Percentiles rank a stretch among this genome's conserved stretches.
Conservation (phyloP, 2,888 invertebrate species). For the Tiphia femorata region DNA sequence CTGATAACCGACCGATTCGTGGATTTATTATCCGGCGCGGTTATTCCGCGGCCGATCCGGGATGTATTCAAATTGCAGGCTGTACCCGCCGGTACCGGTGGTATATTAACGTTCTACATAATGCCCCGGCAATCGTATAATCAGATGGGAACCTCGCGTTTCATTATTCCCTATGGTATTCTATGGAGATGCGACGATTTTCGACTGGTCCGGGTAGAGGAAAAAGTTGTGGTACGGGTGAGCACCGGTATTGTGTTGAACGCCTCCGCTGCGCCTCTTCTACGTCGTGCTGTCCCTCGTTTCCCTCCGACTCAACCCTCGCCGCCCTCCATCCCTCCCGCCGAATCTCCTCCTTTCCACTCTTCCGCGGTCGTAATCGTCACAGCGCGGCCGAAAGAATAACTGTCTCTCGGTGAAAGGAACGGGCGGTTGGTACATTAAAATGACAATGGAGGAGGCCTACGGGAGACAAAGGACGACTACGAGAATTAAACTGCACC, state of each 20-base stretch:
- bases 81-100: too few relatives aligned
- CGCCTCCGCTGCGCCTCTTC: too few relatives aligned
- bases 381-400: too few relatives aligned
- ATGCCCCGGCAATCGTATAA: slow-evolving; percentile 30
- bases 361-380: too few relatives aligned
- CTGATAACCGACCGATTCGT: slow-evolving; percentile 18
- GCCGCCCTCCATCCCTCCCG: too few relatives aligned
- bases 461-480: not conserved
- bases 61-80: slow-evolving; percentile 37
- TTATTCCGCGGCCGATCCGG: not conserved
- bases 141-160: slow-evolving; percentile 34
- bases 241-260: too few relatives aligned
- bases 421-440: not conserved
- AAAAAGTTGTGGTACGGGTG: too few relatives aligned
- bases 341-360: too few relatives aligned
- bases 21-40: slow-evolving; percentile 15
- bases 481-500: not conserved
- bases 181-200: slow-evolving; percentile 3
- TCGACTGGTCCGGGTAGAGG: too few relatives aligned
- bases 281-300: too few relatives aligned
- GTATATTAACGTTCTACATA: slow-evolving; percentile 24
- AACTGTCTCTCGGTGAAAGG: too few relatives aligned
- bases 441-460: not conserved
- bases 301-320: too few relatives aligned
- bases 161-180: slow-evolving; percentile 22